Base-by-base conservation (phyloP, 2,888 invertebrate species). In the Augochlorella aurata region DNA sequence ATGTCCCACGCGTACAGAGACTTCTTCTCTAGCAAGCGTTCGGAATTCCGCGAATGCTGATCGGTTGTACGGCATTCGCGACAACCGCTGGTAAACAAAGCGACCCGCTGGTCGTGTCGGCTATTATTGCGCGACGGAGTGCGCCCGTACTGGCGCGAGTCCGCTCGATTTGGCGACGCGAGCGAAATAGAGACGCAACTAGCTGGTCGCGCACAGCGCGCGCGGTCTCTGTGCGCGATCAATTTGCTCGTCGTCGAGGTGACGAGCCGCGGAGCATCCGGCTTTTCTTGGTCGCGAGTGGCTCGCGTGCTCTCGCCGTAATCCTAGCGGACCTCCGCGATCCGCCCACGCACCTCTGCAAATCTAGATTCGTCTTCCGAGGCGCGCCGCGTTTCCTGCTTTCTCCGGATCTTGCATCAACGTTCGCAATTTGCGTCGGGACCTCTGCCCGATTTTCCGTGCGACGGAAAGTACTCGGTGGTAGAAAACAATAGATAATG, bases 101-200 rank as follows among this genome's bases (percentile, higher is more conserved):
- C 54, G 12, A 21, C 52, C 38, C 38, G 38, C 38, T 38, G 38
- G 38, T 7, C 4, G 54, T 63, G 76, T 49, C 71, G 66, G 77
- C 79, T 77, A 82, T 79, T 82, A 79, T 79, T 83, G 79, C 79
- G 83, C 83, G 74, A 7, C 70, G 47, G 76, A 77, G 29, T 54
- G 65, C 72, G 73, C 54, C 67, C 77, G 68, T 65, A 58, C 63
- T 52, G 66, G 58, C 61, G 67, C 66, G 52, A 65, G 71, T 72
- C 44, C n/a, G 69, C 70, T 82, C 82, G 78, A 75, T 82, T 75
- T 73, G 81, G 81, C 77, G 18, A 69, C 38, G 66, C 47, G 52
- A n/a, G 24, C 52, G 73, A 47, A 70, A 76, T 47, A 72, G 38
- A 67, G 54, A 63, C 63, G 24, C 3, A 38, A 38, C 38, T 38